These are phyloP conservation scores for Ciconia boyciana DNA, from an alignment of 2,113 vertebrate genomes.

Conservation along the genomic window DNA sequence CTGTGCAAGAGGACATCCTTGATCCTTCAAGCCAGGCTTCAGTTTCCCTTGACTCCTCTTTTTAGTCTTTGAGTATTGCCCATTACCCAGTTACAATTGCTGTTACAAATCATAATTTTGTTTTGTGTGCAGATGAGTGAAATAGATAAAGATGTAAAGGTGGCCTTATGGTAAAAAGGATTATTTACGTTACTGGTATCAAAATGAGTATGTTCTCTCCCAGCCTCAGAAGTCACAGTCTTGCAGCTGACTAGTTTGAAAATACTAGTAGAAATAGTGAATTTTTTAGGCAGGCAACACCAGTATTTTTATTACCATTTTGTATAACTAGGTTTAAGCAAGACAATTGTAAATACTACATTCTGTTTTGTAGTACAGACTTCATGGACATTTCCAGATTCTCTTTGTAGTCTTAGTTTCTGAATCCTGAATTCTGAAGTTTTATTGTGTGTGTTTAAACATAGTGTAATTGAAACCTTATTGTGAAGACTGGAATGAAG, in stretches of 20 bases:
- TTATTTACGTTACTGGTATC: neutral
- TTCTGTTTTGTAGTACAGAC: neutral
- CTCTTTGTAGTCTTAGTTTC: neutral
- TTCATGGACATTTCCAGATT: neutral
- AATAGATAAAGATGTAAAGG: neutral
- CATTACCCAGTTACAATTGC: neutral
- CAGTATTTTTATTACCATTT: neutral
- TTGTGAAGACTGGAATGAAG: neutral
- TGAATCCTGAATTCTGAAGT: neutral
- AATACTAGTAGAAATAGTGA: neutral
- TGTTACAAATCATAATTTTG: neutral
- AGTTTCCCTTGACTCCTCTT: neutral
- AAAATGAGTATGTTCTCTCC: neutral
- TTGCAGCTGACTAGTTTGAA: neutral
- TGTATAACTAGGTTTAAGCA: neutral
- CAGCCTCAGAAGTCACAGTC: neutral
- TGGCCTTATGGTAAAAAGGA: neutral
- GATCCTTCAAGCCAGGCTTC: slow-evolving; percentile 38
- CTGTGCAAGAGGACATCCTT: slow-evolving; percentile 47
- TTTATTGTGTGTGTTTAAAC: neutral
- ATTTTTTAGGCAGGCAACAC: neutral
- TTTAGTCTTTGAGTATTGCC: neutral
- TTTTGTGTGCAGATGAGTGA: neutral
- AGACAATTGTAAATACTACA: neutral
- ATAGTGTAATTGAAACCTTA: neutral